A percentile compares a stretch with the other conserved stretches of the same genome.
These are phyloP conservation scores for Cheirogaleus medius DNA, from an alignment of 2,113 vertebrate species.

Conservation along the genomic window DNA sequence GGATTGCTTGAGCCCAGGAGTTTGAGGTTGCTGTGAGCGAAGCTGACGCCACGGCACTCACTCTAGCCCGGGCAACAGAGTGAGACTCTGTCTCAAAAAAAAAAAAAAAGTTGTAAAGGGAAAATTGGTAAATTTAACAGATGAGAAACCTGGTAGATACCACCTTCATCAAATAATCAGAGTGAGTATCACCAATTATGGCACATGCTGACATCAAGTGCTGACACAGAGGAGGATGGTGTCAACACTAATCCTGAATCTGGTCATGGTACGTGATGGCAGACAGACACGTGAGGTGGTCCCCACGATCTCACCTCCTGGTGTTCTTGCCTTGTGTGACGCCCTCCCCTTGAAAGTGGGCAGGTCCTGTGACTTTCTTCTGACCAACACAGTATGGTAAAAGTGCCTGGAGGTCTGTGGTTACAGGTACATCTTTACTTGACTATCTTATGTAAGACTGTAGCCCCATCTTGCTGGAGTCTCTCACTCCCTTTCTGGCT, in stretches of 20 bases:
- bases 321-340: background rate
- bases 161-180: background rate
- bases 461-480: background rate
- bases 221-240: background rate
- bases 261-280: background rate
- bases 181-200: background rate
- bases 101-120: background rate
- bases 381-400: background rate
- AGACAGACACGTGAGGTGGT: background rate
- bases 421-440: accelerated
- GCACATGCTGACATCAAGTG: background rate
- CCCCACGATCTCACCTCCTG: no score
- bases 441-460: background rate
- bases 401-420: background rate
- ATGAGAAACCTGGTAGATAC: background rate
- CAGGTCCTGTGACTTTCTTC: background rate
- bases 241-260: background rate
- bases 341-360: background rate
- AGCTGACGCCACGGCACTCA: no score
- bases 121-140: background rate
- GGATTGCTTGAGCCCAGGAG: no score
- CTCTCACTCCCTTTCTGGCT: background rate
- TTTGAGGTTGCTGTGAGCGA: no score
- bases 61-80: no score
- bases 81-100: no score